These are phyloP conservation scores for Schizopygopsis malacanthus DNA, from an alignment of 2,797 vertebrate species.

Conservation along the genomic window DNA sequence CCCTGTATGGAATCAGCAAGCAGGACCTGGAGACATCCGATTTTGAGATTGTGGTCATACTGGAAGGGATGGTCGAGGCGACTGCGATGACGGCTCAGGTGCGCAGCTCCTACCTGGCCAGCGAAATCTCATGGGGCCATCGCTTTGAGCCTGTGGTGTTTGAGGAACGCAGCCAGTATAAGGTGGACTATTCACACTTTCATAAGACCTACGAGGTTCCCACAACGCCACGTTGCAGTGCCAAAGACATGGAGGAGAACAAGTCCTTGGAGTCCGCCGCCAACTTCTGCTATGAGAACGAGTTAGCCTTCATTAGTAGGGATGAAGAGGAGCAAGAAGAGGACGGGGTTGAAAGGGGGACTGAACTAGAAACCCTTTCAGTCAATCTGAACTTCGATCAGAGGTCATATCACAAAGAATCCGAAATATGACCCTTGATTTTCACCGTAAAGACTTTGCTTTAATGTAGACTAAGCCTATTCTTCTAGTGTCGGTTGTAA, in stretches of 20 bases:
- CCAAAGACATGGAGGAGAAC: constrained; percentile 93
- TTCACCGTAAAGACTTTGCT: constrained; percentile 32
- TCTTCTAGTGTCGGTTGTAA: constrained; percentile 55
- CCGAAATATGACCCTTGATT: constrained; percentile 83
- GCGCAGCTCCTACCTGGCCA: constrained; percentile 92
- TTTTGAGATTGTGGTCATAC: constrained; percentile 95
- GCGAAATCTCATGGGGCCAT: constrained; percentile 95
- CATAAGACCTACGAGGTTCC: constrained; percentile 96
- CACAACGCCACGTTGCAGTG: constrained; percentile 91
- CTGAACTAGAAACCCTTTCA: constrained; percentile 80
- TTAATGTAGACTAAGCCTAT: constrained; percentile 49
- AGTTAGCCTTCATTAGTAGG: constrained; percentile 90
- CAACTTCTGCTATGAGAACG: constrained; percentile 95
- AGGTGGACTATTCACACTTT: constrained; percentile 94
- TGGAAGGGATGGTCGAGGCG: constrained; percentile 96
- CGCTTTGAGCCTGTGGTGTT: constrained; percentile 94
- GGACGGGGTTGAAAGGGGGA: constrained; percentile 73
- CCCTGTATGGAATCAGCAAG: constrained; percentile 91
- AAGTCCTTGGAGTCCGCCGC: constrained; percentile 87
- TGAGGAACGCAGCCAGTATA: constrained; percentile 92
- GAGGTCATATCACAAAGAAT: constrained; percentile 86
- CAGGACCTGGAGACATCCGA: constrained; percentile 89
- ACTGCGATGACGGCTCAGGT: constrained; percentile 97
- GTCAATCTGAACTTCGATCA: constrained; percentile 79
- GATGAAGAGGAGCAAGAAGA: constrained; percentile 83